phyloP scores from a whole-genome alignment of 37 sponge, comb jelly and placozoan genomes.

The Mnemiopsis leidyi region DNA sequence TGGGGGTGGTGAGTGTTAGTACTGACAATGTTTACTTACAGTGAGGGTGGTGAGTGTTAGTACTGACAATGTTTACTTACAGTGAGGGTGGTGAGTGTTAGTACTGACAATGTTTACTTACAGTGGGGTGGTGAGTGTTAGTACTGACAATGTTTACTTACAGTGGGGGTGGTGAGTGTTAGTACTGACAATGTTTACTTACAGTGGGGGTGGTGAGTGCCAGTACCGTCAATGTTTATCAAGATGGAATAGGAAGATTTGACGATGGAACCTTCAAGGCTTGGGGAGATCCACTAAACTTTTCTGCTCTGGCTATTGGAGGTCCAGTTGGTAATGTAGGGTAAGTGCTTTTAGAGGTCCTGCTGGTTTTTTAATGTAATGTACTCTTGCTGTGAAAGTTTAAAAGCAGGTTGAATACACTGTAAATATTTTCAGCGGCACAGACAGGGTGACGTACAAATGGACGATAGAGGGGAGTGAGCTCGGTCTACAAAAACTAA shows the following conservation, averaged over 20 bases:
- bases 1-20: too few species aligned
- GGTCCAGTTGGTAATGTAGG: background rate
- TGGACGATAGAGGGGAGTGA: background rate
- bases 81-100: too few species aligned
- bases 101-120: too few species aligned
- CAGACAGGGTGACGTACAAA: background rate
- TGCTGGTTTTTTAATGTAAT: background rate
- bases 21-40: too few species aligned
- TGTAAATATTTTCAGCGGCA: background rate
- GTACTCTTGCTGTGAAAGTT: background rate
- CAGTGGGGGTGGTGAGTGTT: too few species aligned
- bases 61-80: too few species aligned
- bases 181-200: background rate
- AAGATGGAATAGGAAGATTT: background rate
- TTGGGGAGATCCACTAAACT: background rate
- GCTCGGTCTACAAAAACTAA: background rate
- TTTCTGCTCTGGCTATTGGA: background rate
- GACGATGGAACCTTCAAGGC: background rate
- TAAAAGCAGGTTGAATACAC: background rate
- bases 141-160: too few species aligned
- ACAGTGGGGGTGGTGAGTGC: background rate
- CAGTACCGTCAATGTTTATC: background rate
- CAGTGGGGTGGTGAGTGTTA: too few species aligned
- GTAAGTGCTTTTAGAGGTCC: background rate
- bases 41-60: too few species aligned